Base-by-base conservation (phyloP, 2,888 invertebrate genomes). In the Drosophila limbata region DNA sequence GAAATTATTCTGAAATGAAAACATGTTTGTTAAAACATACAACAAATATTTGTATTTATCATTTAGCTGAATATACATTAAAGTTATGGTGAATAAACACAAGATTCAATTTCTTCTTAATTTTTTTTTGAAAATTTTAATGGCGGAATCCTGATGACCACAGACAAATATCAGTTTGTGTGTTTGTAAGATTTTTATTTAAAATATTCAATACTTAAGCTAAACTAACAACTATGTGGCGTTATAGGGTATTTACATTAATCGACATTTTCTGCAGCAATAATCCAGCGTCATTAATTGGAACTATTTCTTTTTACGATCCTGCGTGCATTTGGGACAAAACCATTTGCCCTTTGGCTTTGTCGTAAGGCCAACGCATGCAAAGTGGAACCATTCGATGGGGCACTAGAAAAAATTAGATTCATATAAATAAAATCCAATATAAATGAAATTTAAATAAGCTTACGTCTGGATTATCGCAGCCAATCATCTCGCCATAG, bases 321-420 rank as follows among this genome's bases (percentile, higher is more conserved):
- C 96, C 85, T 96, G 96, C 42, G 95, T 95, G 92, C 98, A 98
- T 92, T 97, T 97, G 10, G 98, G 98, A 93, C 98, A 98, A 92
- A 96, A 98, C 97, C 97, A 97, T 92, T 97, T 97, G 9, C 97
- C 97, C 93, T 97, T 98, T 0, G 97, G 98, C 92, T 97, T 97
- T 40, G 95, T 96, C 13, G 96, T 96, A 10, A 98, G 93, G 21
- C 96, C 96, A 70, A 98, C 97, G 91, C 98, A 98, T 37, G 96
- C 96, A 92, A 98, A 98, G 92, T 98, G 98, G 93, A 97, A 98
- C 98, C 98, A 98, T 93, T 98, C 97, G 78, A 98, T 97, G 10
- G 96, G 96, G 28, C 96, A 93, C 97, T 93, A 56, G 2, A 8
- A 19, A 35, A 19, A 9, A 10, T 15, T 1, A 33, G 35, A 31